Percentiles rank a stretch among this genome's conserved stretches.
Conservation (phyloP, 1,140 invertebrate species). For the Drosophila grimshawi region DNA sequence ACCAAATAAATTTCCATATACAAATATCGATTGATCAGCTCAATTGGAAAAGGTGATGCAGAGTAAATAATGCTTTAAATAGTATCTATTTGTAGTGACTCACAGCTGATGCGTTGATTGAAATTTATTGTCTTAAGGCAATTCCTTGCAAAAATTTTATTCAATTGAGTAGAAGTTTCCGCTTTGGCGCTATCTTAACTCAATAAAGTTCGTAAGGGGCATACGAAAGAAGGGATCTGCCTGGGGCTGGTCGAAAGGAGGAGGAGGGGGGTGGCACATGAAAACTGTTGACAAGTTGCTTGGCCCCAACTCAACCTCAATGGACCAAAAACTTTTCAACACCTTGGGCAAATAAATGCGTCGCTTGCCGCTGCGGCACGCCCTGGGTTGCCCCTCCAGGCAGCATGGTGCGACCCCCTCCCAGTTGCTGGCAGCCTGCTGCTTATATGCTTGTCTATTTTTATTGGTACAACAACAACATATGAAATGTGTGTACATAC, state of each 20-base stretch:
- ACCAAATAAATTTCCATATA: slow-evolving; percentile 27
- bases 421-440: not conserved
- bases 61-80: slow-evolving; percentile 13
- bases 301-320: slow-evolving; percentile 26
- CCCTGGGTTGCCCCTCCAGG: slow-evolving; percentile 4
- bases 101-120: slow-evolving; percentile 21
- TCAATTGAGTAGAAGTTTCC: slow-evolving; percentile 22
- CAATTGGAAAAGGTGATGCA: slow-evolving; percentile 14
- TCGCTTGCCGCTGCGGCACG: slow-evolving; percentile 29
- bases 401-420: not conserved
- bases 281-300: slow-evolving; percentile 60
- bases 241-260: not conserved
- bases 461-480: slow-evolving; percentile 51
- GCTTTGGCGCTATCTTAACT: slow-evolving; percentile 12
- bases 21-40: slow-evolving; percentile 9
- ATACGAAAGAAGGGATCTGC: not conserved
- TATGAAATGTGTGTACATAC: slow-evolving; percentile 32
- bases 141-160: slow-evolving; percentile 10
- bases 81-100: slow-evolving; percentile 1
- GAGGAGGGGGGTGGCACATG: not conserved
- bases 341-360: slow-evolving; percentile 73
- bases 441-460: slow-evolving; percentile 64
- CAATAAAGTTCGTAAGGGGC: slow-evolving; percentile 14
- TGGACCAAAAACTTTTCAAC: slow-evolving; percentile 64
- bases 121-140: slow-evolving; percentile 18